Evolutionary conservation across 1,140 invertebrate species (phyloP), one percentile per base, ranked within the genome.

Genomic region (Drosophila paulistorum): DNA sequence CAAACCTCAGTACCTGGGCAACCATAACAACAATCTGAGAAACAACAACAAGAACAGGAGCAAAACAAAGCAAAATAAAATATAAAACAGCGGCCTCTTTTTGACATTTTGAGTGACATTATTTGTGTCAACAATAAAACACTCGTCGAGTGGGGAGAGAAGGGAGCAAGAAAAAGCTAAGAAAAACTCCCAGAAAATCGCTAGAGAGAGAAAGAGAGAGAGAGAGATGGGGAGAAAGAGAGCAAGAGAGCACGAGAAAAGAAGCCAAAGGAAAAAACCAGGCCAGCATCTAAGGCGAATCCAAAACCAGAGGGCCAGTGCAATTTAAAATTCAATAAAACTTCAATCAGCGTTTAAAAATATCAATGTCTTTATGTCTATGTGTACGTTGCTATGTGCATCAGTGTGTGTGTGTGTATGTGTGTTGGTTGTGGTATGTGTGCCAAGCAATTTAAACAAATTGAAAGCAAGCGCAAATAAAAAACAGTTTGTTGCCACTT

Each of bases 401-500:
- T 57, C 41, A 57, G 55, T 30, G 51, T 57, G 45, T 45, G 42
- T 37, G 30, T n/a, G 9, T 13, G 65, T 48, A 33, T 67, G 65
- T 48, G 35, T 67, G 63, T 60, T 6, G 20, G 14, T 60, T 41
- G 64, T 61, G 20, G 42, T 45, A 48, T 77, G 69, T 73, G 75
- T 85, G 84, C 84, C 84, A 80, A 89, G 77, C 84, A 89, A 89
- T 89, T 89, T 89, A 89, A 89, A 89, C 84, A 89, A 89, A 89
- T 89, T 90, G 84, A 89, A 89, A 89, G 84, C 80, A 89, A 89
- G 85, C 84, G 84, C 84, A 89, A 89, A 89, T 89, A 89, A 89
- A 89, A 89, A 89, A 89, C 84, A 89, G 84, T 89, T 89, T 89
- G 84, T 89, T 89, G 84, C 84, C 84, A 89, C 84, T 89, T 89